Base-by-base conservation (phyloP, 2,797 vertebrate genomes). In the Melopsittacus undulatus region DNA sequence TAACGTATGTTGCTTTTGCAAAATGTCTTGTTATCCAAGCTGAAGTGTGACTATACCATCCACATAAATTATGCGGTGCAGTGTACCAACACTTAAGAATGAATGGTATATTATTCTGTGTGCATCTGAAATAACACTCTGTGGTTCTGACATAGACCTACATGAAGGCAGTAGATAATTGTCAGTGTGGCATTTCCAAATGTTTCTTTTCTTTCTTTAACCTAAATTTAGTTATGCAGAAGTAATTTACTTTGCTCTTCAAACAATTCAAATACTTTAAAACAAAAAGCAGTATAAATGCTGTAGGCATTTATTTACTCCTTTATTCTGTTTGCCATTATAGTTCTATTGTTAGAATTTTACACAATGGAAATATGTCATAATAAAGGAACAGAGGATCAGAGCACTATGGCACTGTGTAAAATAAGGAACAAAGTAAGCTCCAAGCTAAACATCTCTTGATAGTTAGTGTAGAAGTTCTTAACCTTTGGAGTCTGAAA, bases 401-500 rank as follows among this genome's bases (percentile, higher is more conserved):
- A 89, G 64, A 83, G 20, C n/a, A 75, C 11, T n/a, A 84, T 51
- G 52, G 11, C 49, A 51, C 30, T 78, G 49, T 83, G 66, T 56
- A 87, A 96, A 92, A 78, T 43, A 85, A 87, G 38, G 43, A 95
- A 68, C 59, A 89, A 67, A 88, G 70, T 11, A 91, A 74, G n/a
- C 52, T 93, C 43, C 77, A 95, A 87, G 30, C 59, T 90, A 92
- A 95, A 85, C 21, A 93, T 89, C 26, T 94, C 82, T 74, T 88
- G 45, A 64, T 81, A 78, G 79, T 72, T 93, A 92, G 10, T 3
- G 3, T 24, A 69, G 52, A 92, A 79, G 62, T 95, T 94, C 67
- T 93, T 83, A 97, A 88, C 36, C 57, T 93, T 95, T 87, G 45
- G 83, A 81, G 46, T 94, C 56, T 95, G 80, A 95, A 95, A 92